Conservation (phyloP, 1,140 invertebrate genomes). For the Elysia chlorotica region DNA sequence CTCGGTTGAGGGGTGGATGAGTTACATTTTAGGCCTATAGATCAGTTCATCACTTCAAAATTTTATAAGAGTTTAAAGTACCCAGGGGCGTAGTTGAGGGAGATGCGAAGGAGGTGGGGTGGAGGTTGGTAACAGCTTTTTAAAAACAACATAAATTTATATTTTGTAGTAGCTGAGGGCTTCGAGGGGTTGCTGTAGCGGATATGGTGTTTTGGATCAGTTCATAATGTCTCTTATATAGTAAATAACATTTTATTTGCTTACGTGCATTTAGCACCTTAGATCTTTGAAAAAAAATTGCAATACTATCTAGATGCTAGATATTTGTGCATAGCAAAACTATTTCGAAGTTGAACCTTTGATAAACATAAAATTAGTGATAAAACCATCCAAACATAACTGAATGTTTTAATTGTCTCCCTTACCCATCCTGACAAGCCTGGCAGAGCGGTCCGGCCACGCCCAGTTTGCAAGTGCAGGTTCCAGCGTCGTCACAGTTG, state of each 20-base stretch:
- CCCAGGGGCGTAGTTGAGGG: too few species aligned
- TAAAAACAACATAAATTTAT: too few species aligned
- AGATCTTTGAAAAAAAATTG: not conserved
- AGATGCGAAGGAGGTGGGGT: too few species aligned
- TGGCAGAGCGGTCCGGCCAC: not conserved
- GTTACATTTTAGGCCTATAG: too few species aligned
- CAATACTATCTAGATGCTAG: not conserved
- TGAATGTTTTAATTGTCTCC: not conserved
- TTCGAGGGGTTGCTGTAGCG: too few species aligned
- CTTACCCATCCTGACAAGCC: slow-evolving; percentile 16
- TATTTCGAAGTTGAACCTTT: not conserved
- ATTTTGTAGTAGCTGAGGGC: too few species aligned
- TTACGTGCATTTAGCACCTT: not conserved
- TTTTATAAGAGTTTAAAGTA: too few species aligned
- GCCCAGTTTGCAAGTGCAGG: slow-evolving; percentile 16
- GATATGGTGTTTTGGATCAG: too few species aligned
- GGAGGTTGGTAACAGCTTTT: too few species aligned
- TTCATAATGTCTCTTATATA: too few species aligned
- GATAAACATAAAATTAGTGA: not conserved
- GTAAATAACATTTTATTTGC: not conserved
- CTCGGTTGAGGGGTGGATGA: too few species aligned
- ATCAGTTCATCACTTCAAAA: too few species aligned
- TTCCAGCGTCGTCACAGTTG: slow-evolving; percentile 20
- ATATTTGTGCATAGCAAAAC: not conserved
- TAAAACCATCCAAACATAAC: not conserved